Evolutionary conservation across 2,888 invertebrate genomes (phyloP).

Genomic region (Bursaphelenchus okinawaensis): DNA sequence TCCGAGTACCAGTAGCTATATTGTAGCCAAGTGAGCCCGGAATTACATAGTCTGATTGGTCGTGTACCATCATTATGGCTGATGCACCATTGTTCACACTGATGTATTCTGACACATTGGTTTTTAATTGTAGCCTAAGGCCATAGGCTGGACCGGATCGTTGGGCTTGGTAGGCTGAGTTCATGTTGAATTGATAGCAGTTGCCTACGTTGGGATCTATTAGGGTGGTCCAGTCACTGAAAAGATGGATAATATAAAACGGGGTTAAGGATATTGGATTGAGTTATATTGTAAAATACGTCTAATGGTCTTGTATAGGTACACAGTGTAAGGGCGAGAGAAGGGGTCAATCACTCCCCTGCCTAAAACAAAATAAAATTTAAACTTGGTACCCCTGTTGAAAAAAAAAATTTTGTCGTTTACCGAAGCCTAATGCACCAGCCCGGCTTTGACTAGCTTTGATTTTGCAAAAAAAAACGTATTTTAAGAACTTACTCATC

Average conservation of each 20-base stretch:
- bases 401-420: no score
- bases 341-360: no score
- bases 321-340: no score
- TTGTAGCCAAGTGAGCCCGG: constrained; percentile 57
- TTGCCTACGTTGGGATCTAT: constrained; percentile 25
- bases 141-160: constrained; percentile 33
- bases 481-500: neutral
- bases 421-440: no score
- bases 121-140: constrained; percentile 51
- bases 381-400: no score
- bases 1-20: constrained; percentile 48
- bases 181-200: constrained; percentile 31
- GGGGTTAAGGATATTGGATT: no score
- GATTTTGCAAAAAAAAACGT: no score
- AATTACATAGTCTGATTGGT: constrained; percentile 52
- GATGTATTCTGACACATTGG: constrained; percentile 55
- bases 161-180: constrained; percentile 6
- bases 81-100: constrained; percentile 54
- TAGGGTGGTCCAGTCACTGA: constrained; percentile 25
- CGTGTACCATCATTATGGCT: constrained; percentile 54
- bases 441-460: no score
- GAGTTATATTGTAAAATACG: no score
- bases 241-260: no score
- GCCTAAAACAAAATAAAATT: no score
- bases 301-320: no score